Evolutionary conservation across 2,797 vertebrate genomes (phyloP), one percentile per base, ranked within the genome.

Genomic region (Sebastes baramenuke): DNA sequence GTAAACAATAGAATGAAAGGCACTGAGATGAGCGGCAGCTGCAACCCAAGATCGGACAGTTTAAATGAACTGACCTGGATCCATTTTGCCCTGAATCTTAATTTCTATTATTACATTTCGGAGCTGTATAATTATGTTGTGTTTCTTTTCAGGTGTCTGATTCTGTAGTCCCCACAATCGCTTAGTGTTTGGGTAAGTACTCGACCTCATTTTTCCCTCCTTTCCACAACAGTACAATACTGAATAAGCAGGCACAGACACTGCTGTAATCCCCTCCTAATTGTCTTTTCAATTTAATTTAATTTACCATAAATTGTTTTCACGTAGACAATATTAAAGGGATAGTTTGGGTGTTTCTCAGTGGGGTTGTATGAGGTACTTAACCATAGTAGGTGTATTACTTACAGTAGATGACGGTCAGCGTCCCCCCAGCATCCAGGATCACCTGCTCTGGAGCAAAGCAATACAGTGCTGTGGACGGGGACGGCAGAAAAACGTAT

Each of bases 161-260:
- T 88, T 79, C 74, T 80, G 76, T 77, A 46, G 74, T 81, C 65
- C 71, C 67, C 81, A 18, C 49, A 70, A 62, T 67, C 75, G 69
- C 72, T 55, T 54, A 66, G 87, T 13, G 68, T 83, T 90, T 78
- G 32, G 91, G 93, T 95, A 79, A 93, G 93, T 92, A 8, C 79
- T 38, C 6, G 0, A 82, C 72, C 72, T 70, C 8, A 25, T 75
- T 80, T 60, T 30, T 25, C 11, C 30, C 36, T 32, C 9, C 18
- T 68, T 77, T 69, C 56, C n/a, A 38, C 27, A 27, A 13, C 67
- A 30, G 10, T 54, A 14, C 11, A 27, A 3, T 29, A 2, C 11
- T 9, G 24, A 27, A 25, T 49, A 38, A 29, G 52, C 13, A 61
- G 13, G 13, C 36, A 38, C 36, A 55, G 67, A 60, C 22, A 30